Conservation (phyloP, 2,113 vertebrate genomes). For the Albula glossodonta region DNA sequence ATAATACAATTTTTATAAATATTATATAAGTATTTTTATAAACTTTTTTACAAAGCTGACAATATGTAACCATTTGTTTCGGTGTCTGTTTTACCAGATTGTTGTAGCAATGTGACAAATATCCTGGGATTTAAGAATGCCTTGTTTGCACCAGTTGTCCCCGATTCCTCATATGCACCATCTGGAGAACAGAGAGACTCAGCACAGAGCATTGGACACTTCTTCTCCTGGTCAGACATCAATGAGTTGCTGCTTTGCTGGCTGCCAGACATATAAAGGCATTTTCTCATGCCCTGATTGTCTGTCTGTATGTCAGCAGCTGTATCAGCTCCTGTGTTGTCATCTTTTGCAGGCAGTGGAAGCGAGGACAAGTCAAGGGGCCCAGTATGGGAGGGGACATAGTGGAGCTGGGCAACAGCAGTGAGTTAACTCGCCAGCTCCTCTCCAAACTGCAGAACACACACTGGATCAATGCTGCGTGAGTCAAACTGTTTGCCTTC, state of each 20-base stretch:
- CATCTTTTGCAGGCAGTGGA: conserved; percentile 28
- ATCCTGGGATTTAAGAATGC: not conserved
- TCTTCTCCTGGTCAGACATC: conserved; percentile 35
- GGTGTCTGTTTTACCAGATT: conserved; percentile 20
- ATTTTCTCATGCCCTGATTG: not conserved
- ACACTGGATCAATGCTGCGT: conserved; percentile 56
- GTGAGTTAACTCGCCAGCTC: conserved; percentile 37
- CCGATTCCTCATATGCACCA: conserved; percentile 17
- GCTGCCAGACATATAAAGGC: not conserved
- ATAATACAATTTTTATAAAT: no score
- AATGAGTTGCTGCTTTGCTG: not conserved
- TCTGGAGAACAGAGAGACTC: conserved; percentile 16
- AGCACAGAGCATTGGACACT: not conserved
- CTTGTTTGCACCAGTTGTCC: conserved; percentile 3
- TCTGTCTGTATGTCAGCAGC: not conserved
- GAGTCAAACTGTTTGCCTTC: conserved; percentile 35
- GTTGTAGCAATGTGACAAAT: conserved; percentile 13
- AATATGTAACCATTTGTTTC: not conserved
- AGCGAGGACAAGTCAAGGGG: not conserved
- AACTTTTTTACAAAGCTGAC: no score
- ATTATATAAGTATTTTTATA: no score
- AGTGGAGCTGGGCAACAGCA: conserved; percentile 58
- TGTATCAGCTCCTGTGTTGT: not conserved
- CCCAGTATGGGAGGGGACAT: conserved; percentile 26
- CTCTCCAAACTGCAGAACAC: conserved; percentile 45